Base-by-base conservation (phyloP, 1,140 invertebrate genomes). In the Hormaphis cornu region DNA sequence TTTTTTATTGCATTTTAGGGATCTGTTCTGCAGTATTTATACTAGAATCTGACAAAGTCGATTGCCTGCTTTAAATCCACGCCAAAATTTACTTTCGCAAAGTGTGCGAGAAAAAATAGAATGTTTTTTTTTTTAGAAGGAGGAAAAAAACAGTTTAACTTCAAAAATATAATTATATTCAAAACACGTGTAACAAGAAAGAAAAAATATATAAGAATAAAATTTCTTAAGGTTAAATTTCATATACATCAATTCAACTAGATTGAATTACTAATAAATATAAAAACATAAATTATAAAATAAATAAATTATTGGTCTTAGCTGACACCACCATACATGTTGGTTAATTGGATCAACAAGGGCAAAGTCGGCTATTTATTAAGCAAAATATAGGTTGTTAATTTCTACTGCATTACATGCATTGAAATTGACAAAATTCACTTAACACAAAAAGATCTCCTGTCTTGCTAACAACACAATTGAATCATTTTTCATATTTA, bases 121-220 rank as follows among this genome's bases (percentile, higher is more conserved):
- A 52, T 52, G 26, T 1, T 52, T 54, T 54, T 33, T 5, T n/a
- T n/a, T n/a, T n/a, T n/a, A n/a, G n/a, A n/a, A n/a, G n/a, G n/a
- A 40, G 35, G 44, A 37, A 70, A 30, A 59, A 10, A 70, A 24
- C 1, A 14, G 3, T 71, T 46, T 71, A 40, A 66, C 28, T 35
- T 37, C 28, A 71, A 66, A 52, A 66, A 66, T 66, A 71, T 66
- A 54, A 66, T 48, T 12, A 48, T 40, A 33, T 37, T 71, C 14
- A 44, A 69, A 48, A 33, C 53, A 72, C 48, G 35, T 58, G n/a
- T 72, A 61, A 59, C 69, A 30, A 40, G 58, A 52, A 59, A 56
- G 20, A 56, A 72, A 71, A 61, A 56, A 28, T 16, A 37, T 22
- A 70, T 58, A 20, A 40, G 44, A 20, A 14, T 59, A n/a, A 69